Conservation (phyloP, 2,797 vertebrate species). For the Kryptopterus vitreolus region DNA sequence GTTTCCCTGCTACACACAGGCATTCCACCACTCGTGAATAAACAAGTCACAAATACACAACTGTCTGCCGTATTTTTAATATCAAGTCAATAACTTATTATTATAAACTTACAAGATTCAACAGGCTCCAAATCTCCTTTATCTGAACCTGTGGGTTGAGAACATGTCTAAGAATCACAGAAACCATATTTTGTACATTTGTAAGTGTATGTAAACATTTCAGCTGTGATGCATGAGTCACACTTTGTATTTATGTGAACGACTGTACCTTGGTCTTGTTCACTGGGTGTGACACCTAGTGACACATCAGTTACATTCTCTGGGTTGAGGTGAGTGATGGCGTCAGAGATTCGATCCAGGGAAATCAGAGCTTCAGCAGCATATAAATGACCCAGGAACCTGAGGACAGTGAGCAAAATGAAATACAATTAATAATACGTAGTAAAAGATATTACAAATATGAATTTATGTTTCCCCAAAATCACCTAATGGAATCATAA, state of each 20-base stretch:
- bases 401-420: constrained; percentile 55
- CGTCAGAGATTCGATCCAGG: constrained; percentile 96
- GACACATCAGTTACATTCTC: constrained; percentile 97
- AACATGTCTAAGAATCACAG: not conserved
- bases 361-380: constrained; percentile 98
- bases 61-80: not conserved
- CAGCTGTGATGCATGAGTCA: not conserved
- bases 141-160: constrained; percentile 81
- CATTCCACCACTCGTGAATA: not conserved
- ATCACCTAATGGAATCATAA: not conserved
- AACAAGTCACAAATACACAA: not conserved
- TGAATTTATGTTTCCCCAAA: not conserved
- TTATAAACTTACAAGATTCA: constrained; percentile 88
- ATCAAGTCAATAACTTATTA: not conserved
- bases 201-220: not conserved
- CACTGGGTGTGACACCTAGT: constrained; percentile 86
- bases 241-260: not conserved
- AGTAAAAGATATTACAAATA: not conserved
- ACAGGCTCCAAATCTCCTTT: constrained; percentile 92
- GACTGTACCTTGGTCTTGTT: constrained; percentile 90
- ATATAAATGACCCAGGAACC: constrained; percentile 96
- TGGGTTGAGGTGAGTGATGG: constrained; percentile 94
- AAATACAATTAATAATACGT: not conserved
- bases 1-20: constrained; percentile 83
- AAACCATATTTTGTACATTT: not conserved